Conservation (phyloP, 2,888 invertebrate species). For the Drosophila longiperda region DNA sequence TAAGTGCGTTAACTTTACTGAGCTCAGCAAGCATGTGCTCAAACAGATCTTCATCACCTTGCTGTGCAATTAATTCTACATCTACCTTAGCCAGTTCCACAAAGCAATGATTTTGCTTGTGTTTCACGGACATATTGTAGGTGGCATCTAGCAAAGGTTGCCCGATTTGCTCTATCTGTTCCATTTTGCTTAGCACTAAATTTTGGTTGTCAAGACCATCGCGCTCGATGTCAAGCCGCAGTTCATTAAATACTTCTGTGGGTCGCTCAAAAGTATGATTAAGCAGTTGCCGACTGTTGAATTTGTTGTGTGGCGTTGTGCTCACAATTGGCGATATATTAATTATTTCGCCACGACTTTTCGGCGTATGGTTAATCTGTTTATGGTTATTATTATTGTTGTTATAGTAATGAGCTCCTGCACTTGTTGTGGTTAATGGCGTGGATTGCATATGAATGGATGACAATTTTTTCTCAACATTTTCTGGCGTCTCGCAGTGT, state of each 20-base stretch:
- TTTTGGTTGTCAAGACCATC: conserved; percentile 47
- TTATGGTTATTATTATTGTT: conserved; percentile 59
- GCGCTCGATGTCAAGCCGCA: conserved; percentile 1
- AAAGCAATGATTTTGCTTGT: conserved; percentile 78
- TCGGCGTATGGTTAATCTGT: conserved; percentile 71
- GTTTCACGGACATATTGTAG: conserved; percentile 63
- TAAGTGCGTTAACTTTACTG: conserved; percentile 75
- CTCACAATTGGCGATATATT: conserved; percentile 82
- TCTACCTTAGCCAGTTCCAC: conserved; percentile 79
- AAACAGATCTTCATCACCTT: conserved; percentile 83
- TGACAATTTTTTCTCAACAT: conserved; percentile 57
- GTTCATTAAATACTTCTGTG: conserved; percentile 20
- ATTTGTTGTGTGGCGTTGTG: conserved; percentile 32
- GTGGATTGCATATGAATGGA: conserved; percentile 79
- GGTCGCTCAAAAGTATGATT: conserved; percentile 75
- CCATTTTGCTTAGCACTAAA: conserved; percentile 64
- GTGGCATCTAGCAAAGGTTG: conserved; percentile 77
- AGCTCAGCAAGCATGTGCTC: conserved; percentile 83
- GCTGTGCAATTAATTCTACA: conserved; percentile 79
- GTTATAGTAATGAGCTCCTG: conserved; percentile 12
- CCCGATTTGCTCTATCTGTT: conserved; percentile 77
- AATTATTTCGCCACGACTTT: conserved; percentile 66
- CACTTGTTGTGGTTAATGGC: conserved; percentile 66
- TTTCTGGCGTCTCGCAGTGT: conserved; percentile 82
- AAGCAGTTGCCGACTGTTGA: conserved; percentile 29